These are phyloP conservation scores for Martes flavigula DNA, from an alignment of 2,797 vertebrate species.

Conservation along the genomic window DNA sequence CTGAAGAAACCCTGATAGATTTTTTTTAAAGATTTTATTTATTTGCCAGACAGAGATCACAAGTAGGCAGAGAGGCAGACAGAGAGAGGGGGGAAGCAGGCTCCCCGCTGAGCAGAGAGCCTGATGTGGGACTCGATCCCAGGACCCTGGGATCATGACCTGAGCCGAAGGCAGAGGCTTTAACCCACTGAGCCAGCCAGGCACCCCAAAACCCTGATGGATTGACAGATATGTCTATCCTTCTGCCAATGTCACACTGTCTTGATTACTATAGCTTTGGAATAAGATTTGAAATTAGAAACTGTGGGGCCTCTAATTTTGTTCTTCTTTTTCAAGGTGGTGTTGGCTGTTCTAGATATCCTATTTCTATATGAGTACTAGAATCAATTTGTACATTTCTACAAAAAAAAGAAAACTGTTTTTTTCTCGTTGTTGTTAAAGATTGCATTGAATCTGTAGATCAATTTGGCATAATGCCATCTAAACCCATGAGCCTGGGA, in stretches of 20 bases:
- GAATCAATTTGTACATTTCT: neutral
- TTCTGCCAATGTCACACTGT: neutral
- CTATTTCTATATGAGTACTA: neutral
- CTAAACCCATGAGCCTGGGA: no score
- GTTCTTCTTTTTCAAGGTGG: neutral
- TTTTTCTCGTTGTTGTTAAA: neutral
- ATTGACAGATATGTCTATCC: neutral
- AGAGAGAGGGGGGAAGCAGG: no score
- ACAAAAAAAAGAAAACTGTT: neutral
- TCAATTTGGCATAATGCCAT: no score
- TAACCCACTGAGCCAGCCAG: no score
- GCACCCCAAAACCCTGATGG: no score
- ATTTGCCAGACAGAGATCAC: no score
- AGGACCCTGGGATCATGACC: no score
- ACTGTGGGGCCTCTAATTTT: neutral
- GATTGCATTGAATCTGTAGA: neutral
- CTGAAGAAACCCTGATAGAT: no score
- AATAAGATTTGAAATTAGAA: neutral
- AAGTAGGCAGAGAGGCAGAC: no score
- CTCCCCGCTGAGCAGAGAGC: no score
- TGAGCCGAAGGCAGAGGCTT: no score
- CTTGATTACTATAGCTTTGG: neutral
- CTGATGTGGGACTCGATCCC: rapidly evolving
- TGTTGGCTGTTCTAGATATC: neutral
- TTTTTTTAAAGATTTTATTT: no score